phyloP scores from a whole-genome alignment of 2,888 invertebrate species.

The Drosophila acutilabella region DNA sequence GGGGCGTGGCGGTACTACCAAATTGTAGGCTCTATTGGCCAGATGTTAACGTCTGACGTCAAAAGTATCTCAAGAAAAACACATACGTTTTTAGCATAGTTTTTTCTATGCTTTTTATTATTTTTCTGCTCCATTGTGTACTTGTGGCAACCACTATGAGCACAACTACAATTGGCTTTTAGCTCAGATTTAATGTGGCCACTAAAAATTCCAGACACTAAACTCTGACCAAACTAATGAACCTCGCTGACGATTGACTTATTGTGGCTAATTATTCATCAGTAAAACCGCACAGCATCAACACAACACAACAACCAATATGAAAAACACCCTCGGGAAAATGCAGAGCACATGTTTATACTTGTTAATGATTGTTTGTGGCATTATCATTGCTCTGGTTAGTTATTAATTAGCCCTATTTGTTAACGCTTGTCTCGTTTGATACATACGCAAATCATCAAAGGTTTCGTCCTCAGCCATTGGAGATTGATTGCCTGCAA shows the following conservation, averaged over 20 bases:
- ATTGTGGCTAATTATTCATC: constrained; percentile 64
- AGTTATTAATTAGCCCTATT: constrained; percentile 43
- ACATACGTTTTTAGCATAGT: constrained; percentile 29
- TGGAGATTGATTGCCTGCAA: constrained; percentile 66
- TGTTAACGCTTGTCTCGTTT: constrained; percentile 13
- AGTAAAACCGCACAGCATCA: not conserved
- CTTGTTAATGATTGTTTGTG: constrained; percentile 38
- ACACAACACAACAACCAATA: not conserved
- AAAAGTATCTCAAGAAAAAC: constrained; percentile 39
- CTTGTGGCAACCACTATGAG: constrained; percentile 21
- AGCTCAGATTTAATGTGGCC: constrained; percentile 58
- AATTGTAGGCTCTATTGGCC: constrained; percentile 35
- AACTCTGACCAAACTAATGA: constrained; percentile 61
- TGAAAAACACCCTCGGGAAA: constrained; percentile 4
- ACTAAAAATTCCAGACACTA: constrained; percentile 64
- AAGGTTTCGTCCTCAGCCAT: constrained; percentile 68
- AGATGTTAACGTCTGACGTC: constrained; percentile 72
- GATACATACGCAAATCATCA: constrained; percentile 66
- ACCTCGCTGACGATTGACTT: constrained; percentile 71
- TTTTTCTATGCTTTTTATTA: constrained; percentile 14
- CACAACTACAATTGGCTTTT: constrained; percentile 57
- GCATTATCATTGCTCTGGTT: constrained; percentile 42
- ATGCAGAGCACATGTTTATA: constrained; percentile 39
- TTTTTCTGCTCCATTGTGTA: constrained; percentile 15
- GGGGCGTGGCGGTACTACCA: not conserved